phyloP scores from a whole-genome alignment of 30 jellyfish, hydroid and myxozoan species.

The Chironex yamaguchii region DNA sequence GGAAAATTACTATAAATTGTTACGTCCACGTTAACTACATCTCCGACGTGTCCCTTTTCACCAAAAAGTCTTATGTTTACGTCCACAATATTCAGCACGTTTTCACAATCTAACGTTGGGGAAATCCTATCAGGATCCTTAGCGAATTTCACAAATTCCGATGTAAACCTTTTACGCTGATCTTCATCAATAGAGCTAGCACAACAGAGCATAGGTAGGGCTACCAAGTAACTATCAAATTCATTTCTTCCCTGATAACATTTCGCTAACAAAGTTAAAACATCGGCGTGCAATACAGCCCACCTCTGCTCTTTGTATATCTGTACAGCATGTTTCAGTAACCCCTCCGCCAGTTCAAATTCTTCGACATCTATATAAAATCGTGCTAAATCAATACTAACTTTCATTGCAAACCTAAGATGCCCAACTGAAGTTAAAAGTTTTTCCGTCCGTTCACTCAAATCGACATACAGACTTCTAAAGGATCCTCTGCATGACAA shows the following conservation, averaged over 20 bases:
- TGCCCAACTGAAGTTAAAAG: conserved; percentile 47
- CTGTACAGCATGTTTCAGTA: conserved; percentile 64
- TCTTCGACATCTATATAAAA: conserved; percentile 66
- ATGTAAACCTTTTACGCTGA: conserved; percentile 59
- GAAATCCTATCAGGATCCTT: conserved; percentile 4
- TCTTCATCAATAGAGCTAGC: conserved; percentile 58
- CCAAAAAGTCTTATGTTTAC: conserved; percentile 66
- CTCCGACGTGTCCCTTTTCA: conserved; percentile 93
- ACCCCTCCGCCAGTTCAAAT: conserved; percentile 71
- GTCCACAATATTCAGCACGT: conserved; percentile 58
- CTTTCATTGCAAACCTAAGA: conserved; percentile 66
- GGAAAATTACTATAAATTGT: conserved; percentile 40
- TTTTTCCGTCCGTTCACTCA: conserved; percentile 37
- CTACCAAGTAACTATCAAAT: conserved; percentile 69
- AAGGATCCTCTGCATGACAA: conserved; percentile 49
- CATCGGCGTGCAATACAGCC: conserved; percentile 79
- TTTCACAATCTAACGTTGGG: conserved; percentile 63
- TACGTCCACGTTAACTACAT: conserved; percentile 57
- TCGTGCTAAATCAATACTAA: conserved; percentile 77
- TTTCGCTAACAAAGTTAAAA: conserved; percentile 80
- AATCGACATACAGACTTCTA: conserved; percentile 68
- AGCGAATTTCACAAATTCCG: conserved; percentile 58
- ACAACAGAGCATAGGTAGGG: conserved; percentile 85
- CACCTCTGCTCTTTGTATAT: conserved; percentile 64
- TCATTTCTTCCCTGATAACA: conserved; percentile 53